phyloP scores from a whole-genome alignment of 2,113 vertebrate species.

The Chloebia gouldiae region DNA sequence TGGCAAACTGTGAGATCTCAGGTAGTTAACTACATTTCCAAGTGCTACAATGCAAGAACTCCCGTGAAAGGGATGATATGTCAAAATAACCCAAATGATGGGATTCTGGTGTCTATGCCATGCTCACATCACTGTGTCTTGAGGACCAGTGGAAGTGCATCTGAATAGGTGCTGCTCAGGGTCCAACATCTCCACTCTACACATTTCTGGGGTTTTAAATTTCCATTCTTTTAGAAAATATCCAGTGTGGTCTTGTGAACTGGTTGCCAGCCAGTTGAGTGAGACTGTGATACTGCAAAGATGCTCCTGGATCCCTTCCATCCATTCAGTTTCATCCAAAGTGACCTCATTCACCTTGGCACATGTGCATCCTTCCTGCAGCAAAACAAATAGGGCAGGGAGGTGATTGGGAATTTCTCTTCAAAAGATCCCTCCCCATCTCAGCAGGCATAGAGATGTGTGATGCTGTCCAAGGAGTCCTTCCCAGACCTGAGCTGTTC shows the following conservation, averaged over 20 bases:
- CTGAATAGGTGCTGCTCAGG: not conserved
- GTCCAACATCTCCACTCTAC: not conserved
- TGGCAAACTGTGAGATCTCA: not conserved
- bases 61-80: not conserved
- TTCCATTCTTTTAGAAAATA: not conserved
- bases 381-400: fast-evolving
- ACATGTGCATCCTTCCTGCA: not conserved
- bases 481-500: not conserved
- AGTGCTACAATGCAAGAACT: not conserved
- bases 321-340: not conserved
- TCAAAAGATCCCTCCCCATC: not conserved
- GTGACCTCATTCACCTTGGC: not conserved
- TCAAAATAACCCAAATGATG: not conserved
- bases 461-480: not conserved
- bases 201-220: not conserved
- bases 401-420: not conserved
- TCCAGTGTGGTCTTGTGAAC: not conserved
- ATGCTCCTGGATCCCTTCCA: fast-evolving
- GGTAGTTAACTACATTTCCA: not conserved
- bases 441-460: not conserved
- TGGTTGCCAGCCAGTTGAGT: not conserved
- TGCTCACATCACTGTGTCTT: not conserved
- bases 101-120: not conserved
- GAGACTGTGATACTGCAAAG: not conserved
- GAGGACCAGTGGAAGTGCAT: not conserved